Conservation (phyloP, 2,113 vertebrate species). For the Pedetes capensis region DNA sequence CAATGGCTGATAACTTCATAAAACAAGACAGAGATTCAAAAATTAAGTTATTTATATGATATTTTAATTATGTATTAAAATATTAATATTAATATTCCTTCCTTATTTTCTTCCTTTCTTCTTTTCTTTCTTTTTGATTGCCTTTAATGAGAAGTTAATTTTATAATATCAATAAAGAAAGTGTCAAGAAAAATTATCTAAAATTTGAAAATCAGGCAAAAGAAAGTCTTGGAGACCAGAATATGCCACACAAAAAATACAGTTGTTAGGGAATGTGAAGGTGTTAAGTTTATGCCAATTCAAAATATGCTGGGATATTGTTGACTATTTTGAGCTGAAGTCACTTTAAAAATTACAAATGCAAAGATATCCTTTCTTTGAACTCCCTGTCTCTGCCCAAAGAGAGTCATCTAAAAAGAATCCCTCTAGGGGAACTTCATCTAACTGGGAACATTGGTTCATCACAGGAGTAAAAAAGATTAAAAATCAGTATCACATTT, state of each 20-base stretch:
- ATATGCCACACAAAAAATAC: not conserved
- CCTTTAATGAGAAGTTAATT: not conserved
- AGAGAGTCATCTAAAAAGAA: not conserved
- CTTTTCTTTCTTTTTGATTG: not conserved
- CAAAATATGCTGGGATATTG: not conserved
- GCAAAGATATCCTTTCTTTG: not conserved
- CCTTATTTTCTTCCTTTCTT: not conserved
- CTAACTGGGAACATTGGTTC: not conserved
- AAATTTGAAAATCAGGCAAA: not conserved
- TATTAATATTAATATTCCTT: too few species aligned
- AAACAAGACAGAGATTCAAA: slow-evolving; percentile 57
- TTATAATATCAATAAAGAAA: not conserved
- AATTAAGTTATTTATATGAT: slow-evolving; percentile 63
- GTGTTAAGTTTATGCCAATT: too few species aligned
- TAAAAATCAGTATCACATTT: too few species aligned
- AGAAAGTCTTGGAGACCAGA: not conserved
- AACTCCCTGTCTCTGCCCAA: not conserved
- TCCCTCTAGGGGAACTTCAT: not conserved
- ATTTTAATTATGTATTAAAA: slow-evolving; percentile 29
- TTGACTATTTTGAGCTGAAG: not conserved
- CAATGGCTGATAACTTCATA: slow-evolving; percentile 49
- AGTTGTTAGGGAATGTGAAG: too few species aligned
- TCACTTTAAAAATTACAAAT: not conserved
- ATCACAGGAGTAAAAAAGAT: not conserved
- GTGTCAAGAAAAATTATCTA: not conserved